Base-by-base conservation (phyloP, 2,797 vertebrate genomes). In the Myiotriccus ornatus region DNA sequence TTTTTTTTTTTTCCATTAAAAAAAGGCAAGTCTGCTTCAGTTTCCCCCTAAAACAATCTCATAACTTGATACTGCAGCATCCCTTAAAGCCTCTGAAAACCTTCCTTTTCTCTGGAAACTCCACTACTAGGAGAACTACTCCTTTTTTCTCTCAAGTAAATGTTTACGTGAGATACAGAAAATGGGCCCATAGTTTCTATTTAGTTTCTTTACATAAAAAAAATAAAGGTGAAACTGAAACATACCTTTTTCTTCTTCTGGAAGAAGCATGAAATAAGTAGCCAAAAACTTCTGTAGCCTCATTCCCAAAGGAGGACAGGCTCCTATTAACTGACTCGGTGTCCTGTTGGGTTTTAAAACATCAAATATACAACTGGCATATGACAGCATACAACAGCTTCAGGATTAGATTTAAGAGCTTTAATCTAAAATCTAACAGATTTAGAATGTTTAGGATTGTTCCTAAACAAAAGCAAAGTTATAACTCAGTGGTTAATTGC, bases 231-330 rank as follows among this genome's bases (percentile, higher is more conserved):
- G 15, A 86, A 91, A 85, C 12, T 50, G 63, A 96, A 84, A 96
- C 83, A 41, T 97, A 99, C 99, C 98, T 98, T 98, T 98, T 79
- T 97, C 96, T 84, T 98, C 97, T 87, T 98, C 95, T 8, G 99
- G 98, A 73, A 99, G 98, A 93, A 98, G 98, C 56, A 90, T 97
- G 90, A 99, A 90, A 20, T 99, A 99, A 67, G 95, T 96, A 87
- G 95, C 87, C 97, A 99, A 96, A 97, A 99, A 99, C 71, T 92
- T 97, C 95, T 98, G 98, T 22, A 99, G 98, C 90, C 98, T 99
- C 71, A 94, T 76, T 71, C 97, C 99, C 53, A 99, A 76, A 86
- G 99, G 98, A 87, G 99, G 98, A 97, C 98, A 98, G 55, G 98
- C 98, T 93, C 99, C 99, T 24, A 98, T 93, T 49, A 94, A 95